phyloP scores from a whole-genome alignment of 2,113 vertebrate genomes.

The Zeus faber region DNA sequence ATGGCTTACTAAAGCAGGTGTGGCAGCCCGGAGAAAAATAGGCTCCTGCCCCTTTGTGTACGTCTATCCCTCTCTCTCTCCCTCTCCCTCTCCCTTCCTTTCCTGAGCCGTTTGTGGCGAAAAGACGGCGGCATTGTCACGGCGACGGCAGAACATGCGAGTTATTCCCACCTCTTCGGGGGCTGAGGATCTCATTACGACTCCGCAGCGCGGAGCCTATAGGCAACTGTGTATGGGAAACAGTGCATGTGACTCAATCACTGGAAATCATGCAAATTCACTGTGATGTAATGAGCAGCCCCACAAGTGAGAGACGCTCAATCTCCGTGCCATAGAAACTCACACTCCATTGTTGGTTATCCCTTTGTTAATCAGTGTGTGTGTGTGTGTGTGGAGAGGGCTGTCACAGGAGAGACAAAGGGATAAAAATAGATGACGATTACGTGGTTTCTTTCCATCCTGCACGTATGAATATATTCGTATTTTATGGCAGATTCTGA shows the following conservation, averaged over 20 bases:
- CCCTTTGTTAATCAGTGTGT: no score
- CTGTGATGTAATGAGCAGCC: conserved; percentile 28
- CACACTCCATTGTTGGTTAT: no score
- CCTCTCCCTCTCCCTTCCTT: conserved; percentile 5
- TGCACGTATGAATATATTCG: no score
- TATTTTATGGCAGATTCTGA: no score
- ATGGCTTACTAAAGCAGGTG: no score
- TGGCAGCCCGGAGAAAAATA: no score
- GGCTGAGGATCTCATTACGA: conserved; percentile 69
- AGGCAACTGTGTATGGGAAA: conserved; percentile 51
- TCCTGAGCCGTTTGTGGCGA: conserved; percentile 42
- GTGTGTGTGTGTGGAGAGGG: no score
- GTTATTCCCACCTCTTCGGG: conserved; percentile 59
- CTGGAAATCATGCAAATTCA: conserved; percentile 50
- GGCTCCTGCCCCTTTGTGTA: conserved; percentile 16
- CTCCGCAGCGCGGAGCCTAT: conserved; percentile 60
- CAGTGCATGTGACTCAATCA: conserved; percentile 33
- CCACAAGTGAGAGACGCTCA: neutral
- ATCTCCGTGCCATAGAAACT: no score
- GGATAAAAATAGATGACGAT: neutral
- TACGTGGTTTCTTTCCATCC: no score
- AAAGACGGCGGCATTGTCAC: conserved; percentile 63
- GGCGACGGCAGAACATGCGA: conserved; percentile 61
- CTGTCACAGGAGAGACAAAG: no score
- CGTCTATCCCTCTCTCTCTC: conserved; percentile 20